phyloP scores from a whole-genome alignment of 2,888 invertebrate genomes.

The Pediacus dermestoides region DNA sequence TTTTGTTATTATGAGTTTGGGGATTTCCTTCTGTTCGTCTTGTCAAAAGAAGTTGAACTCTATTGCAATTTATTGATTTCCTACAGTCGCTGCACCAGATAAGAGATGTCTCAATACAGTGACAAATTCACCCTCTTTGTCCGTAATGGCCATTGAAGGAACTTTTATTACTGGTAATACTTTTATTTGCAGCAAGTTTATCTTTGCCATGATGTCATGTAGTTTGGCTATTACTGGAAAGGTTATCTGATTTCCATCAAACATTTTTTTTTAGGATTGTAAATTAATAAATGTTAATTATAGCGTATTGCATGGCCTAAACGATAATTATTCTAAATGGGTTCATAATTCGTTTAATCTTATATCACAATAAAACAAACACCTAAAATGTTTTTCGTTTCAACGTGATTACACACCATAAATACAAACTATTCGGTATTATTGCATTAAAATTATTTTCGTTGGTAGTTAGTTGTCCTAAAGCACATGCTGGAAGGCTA shows the following conservation, averaged over 20 bases:
- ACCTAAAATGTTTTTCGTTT: no score
- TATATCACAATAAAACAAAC: no score
- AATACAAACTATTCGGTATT: no score
- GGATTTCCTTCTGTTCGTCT: background rate
- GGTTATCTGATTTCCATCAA: constrained; percentile 7
- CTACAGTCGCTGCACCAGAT: constrained; percentile 12
- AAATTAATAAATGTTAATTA: no score
- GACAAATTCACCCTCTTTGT: constrained; percentile 24
- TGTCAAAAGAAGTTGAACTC: background rate
- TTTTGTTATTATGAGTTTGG: background rate
- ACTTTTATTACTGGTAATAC: constrained; percentile 17
- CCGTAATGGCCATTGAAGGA: constrained; percentile 17
- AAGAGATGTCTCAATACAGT: constrained; percentile 20
- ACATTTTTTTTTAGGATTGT: no score
- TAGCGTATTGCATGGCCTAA: no score
- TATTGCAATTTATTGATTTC: constrained; percentile 15
- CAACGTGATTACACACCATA: no score
- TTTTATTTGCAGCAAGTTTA: constrained; percentile 12
- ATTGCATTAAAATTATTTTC: no score
- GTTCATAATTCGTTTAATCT: no score
- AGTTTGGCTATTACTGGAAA: background rate
- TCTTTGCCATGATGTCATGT: constrained; percentile 9
- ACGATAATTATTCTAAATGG: no score
- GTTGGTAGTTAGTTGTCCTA: no score
- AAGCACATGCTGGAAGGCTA: no score